Conservation (phyloP, 2,113 vertebrate species). For the Gambusia holbrooki region DNA sequence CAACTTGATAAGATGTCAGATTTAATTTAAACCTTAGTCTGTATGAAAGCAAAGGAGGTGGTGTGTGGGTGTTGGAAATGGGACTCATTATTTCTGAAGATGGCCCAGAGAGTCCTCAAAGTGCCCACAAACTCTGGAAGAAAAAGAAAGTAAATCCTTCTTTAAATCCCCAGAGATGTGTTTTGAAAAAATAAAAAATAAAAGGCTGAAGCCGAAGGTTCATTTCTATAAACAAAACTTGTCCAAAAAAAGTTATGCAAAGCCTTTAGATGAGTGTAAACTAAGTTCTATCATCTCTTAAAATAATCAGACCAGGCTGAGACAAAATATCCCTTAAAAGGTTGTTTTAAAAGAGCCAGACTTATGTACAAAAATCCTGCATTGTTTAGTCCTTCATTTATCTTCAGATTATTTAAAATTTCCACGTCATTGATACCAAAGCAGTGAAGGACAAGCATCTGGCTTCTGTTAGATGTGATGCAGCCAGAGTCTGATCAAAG, state of each 20-base stretch:
- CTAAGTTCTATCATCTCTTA: no score
- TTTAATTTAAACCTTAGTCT: slow-evolving; percentile 1
- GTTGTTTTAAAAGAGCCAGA: background rate
- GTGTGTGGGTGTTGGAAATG: slow-evolving; percentile 27
- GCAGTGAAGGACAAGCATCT: slow-evolving; percentile 20
- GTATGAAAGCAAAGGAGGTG: slow-evolving; percentile 7
- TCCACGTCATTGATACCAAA: background rate
- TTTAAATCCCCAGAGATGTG: background rate
- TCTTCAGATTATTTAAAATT: slow-evolving; percentile 13
- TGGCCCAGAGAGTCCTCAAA: slow-evolving; percentile 6
- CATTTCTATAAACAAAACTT: slow-evolving; percentile 10
- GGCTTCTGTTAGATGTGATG: slow-evolving; percentile 2
- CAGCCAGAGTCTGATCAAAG: slow-evolving; percentile 23
- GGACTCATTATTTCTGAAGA: slow-evolving; percentile 22
- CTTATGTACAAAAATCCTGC: background rate
- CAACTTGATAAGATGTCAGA: background rate
- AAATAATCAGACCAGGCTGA: slow-evolving; percentile 22
- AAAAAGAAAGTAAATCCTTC: background rate
- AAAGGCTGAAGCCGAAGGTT: background rate
- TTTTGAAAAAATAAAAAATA: background rate
- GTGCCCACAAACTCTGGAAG: background rate
- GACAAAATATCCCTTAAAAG: slow-evolving; percentile 1
- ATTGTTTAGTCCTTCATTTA: background rate
- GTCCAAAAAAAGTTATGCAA: no score
- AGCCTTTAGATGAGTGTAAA: no score